Base-by-base conservation (phyloP, 2,797 vertebrate species). In the Sebastes cheni region DNA sequence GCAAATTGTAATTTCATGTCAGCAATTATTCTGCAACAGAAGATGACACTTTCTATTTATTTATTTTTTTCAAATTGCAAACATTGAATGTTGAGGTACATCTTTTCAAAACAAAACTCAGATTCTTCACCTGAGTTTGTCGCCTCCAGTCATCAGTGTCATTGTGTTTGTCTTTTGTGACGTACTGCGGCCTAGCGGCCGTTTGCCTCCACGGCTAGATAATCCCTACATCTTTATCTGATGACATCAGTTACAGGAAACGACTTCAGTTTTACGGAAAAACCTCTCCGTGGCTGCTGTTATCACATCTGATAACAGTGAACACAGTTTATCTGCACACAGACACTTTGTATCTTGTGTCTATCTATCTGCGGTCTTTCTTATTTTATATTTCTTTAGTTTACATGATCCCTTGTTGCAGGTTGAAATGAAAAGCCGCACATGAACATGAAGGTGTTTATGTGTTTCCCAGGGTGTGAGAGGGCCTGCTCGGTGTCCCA, bases 161-260 rank as follows among this genome's bases (percentile, higher is more conserved):
- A 2, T 7, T 10, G 10, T 20, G 42, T 65, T 22, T 18, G 3
- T 77, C 2, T 76, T 29, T 56, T 58, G 62, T 67, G 10, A 16
- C 12, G 73, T 18, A 52, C 80, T 89, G 89, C 88, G 0, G 1
- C 69, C 90, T 90, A 68, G 90, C 89, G 91, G 87, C 18, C 7
- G 0, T 25, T 65, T 72, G 16, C n/a, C 2, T 22, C 20, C 2
- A 84, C 52, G 6, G 4, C 72, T 8, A 1, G 23, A 74, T 62
- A 62, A 58, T 4, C 6, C 11, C 5, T 1, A 16, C 1, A 42
- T 52, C 3, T 69, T 52, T 65, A 20, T 55, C 1, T 12, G 2
- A 52, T 67, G n/a, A 73, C 29, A 1, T 29, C 52, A 36, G 4
- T 32, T 11, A 59, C 20, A 18, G 66, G 16, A 77, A 82, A 50